phyloP scores from a whole-genome alignment of 1,140 invertebrate species.

The Macrocentrus cingulum region DNA sequence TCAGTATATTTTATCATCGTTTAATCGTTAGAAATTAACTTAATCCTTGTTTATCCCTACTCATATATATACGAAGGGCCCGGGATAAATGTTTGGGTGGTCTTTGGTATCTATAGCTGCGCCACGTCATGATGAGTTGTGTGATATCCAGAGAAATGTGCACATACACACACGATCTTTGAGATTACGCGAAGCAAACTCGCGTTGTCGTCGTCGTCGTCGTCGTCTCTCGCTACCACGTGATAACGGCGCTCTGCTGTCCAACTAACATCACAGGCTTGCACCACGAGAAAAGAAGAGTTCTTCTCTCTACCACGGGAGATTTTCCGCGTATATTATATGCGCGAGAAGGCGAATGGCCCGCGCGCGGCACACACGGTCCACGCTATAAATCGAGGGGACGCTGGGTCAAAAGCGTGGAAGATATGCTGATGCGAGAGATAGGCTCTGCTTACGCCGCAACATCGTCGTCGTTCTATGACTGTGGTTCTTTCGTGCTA shows the following conservation, averaged over 20 bases:
- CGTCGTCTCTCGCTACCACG: constrained; percentile 1
- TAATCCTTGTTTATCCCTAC: too few relatives aligned
- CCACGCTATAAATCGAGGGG: constrained; percentile 29
- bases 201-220: constrained; percentile 13
- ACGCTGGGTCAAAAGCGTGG: constrained; percentile 29
- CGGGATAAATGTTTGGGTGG: too few relatives aligned
- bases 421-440: constrained; percentile 27
- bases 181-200: constrained; percentile 1
- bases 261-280: too few relatives aligned
- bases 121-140: too few relatives aligned
- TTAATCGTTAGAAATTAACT: too few relatives aligned
- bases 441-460: constrained; percentile 17
- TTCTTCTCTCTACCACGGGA: constrained; percentile 12
- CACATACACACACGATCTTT: constrained; percentile 24
- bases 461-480: constrained; percentile 1
- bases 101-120: too few relatives aligned
- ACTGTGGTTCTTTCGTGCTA: constrained; percentile 14
- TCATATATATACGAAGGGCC: too few relatives aligned
- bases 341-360: constrained; percentile 6
- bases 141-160: too few relatives aligned
- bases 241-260: constrained; percentile 19
- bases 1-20: too few relatives aligned
- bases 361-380: background rate
- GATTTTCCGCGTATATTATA: constrained; percentile 28
- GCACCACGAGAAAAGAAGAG: constrained; percentile 6